phyloP scores from a whole-genome alignment of 1,140 invertebrate genomes.

The Harlomillsia oculata region DNA sequence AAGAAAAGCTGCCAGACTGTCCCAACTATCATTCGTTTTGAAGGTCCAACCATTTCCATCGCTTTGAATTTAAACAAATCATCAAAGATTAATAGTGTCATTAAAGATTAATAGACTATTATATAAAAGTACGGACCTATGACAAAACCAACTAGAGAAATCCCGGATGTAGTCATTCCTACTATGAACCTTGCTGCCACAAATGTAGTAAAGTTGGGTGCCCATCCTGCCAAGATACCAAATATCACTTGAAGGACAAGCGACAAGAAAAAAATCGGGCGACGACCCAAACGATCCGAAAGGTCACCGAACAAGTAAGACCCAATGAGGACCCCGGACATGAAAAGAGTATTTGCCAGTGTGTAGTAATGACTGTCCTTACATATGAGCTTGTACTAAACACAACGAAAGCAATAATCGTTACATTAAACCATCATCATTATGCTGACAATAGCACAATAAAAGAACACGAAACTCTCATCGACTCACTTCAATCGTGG shows the following conservation, averaged over 20 bases:
- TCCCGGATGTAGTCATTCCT: slow-evolving; percentile 61
- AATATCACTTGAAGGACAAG: slow-evolving; percentile 59
- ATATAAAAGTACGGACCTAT: slow-evolving; percentile 47
- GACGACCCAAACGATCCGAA: slow-evolving; percentile 64
- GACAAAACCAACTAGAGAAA: slow-evolving; percentile 68
- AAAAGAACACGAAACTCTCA: no score
- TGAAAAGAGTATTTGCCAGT: slow-evolving; percentile 64
- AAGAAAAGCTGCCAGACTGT: slow-evolving; percentile 68
- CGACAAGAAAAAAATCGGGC: slow-evolving; percentile 59
- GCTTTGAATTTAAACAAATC: slow-evolving; percentile 47
- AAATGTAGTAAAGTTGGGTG: slow-evolving; percentile 58
- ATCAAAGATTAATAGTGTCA: not conserved
- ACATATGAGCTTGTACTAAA: slow-evolving; percentile 68
- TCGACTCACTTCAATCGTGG: slow-evolving; percentile 55
- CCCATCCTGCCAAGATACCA: slow-evolving; percentile 53
- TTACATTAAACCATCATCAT: not conserved
- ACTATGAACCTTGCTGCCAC: slow-evolving; percentile 56
- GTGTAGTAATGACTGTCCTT: slow-evolving; percentile 46
- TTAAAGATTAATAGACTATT: not conserved
- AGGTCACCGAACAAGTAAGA: slow-evolving; percentile 66
- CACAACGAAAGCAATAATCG: slow-evolving; percentile 1
- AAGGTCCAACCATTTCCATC: slow-evolving; percentile 71
- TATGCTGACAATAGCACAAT: not conserved
- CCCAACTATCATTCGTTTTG: slow-evolving; percentile 60
- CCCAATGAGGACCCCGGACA: slow-evolving; percentile 69